Base-by-base conservation (phyloP, 1,140 invertebrate species). In the Brachionus asplanchnoidis region DNA sequence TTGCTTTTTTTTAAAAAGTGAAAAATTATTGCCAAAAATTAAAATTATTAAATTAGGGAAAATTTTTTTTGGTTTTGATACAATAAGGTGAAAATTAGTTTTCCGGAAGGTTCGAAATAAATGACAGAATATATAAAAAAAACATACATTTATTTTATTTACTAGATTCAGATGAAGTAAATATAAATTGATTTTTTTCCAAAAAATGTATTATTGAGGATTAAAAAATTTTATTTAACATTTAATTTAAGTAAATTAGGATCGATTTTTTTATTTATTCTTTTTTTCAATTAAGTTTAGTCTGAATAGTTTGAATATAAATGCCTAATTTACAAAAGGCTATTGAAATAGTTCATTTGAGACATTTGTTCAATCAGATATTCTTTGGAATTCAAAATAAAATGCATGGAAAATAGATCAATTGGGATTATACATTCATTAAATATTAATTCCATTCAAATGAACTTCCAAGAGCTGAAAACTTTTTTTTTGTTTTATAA, bases 391-490 rank as follows among this genome's bases (percentile, higher is more conserved):
- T 60, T 60, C 9, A 20, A 60, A 60, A 20, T 42, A n/a, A 42
- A 73, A 40, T 40, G 9, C 5, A n/a, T n/a, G 1, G 9, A 73
- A 20, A 73, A 73, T 20, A 73, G 40, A 73, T 42, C 32, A 73
- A 73, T 20, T 42, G 0, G n/a, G 40, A 73, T 42, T 20, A 36
- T 42, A n/a, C 68, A 73, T 73, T 73, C 17, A 73, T 73, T 73
- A 73, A 73, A 44, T 17, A 73, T 73, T 73, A 73, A n/a, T 73
- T 73, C 68, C 68, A 73, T 73, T 73, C 36, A n/a, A 73, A n/a
- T 73, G 68, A 73, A 73, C 68, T 40, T 73, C 32, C 44, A 73
- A 73, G 36, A 42, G 23, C 26, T 68, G 28, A 32, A 68, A 73
- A 73, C 40, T 73, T 73, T 40, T 28, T 70, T 73, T 73, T 42